phyloP scores from a whole-genome alignment of 1,140 invertebrate genomes.

The Cylas formicarius region DNA sequence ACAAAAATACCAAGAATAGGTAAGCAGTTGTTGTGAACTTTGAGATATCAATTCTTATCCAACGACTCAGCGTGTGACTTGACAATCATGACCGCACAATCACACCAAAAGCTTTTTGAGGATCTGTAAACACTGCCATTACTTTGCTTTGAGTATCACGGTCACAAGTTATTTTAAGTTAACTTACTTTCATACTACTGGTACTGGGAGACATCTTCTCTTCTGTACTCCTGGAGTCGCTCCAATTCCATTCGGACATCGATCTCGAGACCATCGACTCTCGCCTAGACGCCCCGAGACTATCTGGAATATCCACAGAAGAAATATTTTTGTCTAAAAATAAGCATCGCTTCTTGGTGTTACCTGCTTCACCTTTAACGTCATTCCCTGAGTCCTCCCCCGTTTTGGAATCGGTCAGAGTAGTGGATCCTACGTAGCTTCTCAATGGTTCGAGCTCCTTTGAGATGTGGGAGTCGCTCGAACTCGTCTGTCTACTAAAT shows the following conservation, averaged over 20 bases:
- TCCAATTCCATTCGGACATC: slow-evolving; percentile 36
- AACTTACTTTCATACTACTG: slow-evolving; percentile 27
- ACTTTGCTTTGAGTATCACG: too few relatives aligned
- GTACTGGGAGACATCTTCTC: slow-evolving; percentile 36
- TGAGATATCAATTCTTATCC: too few relatives aligned
- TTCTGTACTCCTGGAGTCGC: slow-evolving; percentile 29
- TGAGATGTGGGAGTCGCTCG: slow-evolving; percentile 36
- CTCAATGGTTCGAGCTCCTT: slow-evolving; percentile 32
- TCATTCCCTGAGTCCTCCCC: slow-evolving; percentile 25
- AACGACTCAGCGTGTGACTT: too few relatives aligned
- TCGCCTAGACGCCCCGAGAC: slow-evolving; percentile 25
- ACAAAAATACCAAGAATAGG: too few relatives aligned
- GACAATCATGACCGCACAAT: too few relatives aligned
- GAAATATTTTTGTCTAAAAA: not conserved
- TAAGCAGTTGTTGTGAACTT: too few relatives aligned
- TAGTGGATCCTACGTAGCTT: slow-evolving; percentile 26
- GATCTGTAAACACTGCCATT: too few relatives aligned
- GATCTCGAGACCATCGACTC: slow-evolving; percentile 34
- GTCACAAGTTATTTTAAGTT: too few relatives aligned
- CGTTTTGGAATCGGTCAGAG: slow-evolving; percentile 19
- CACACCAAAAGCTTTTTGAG: too few relatives aligned
- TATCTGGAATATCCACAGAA: slow-evolving; percentile 20
- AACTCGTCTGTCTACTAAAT: slow-evolving; percentile 36
- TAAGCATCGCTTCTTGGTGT: slow-evolving; percentile 1
- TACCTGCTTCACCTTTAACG: slow-evolving; percentile 18